Base-by-base conservation (phyloP, 2,797 vertebrate genomes). In the Paratrypauchen microcephalus region DNA sequence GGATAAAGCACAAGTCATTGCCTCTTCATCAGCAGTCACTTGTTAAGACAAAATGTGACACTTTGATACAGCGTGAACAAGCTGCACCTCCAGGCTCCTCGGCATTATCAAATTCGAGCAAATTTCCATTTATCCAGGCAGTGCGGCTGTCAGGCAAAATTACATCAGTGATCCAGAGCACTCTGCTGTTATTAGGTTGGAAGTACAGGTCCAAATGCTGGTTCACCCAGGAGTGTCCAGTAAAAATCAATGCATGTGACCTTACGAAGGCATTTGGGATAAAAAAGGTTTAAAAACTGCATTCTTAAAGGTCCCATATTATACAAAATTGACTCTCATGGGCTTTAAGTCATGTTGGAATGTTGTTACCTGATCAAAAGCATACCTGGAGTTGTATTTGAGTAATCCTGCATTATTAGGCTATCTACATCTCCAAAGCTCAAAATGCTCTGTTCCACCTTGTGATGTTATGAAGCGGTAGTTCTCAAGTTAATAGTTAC, bases 131-230 rank as follows among this genome's bases (percentile, higher is more conserved):
- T 74, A 78, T 79, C 57, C 67, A 70, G 66, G 74, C 82, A 72
- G 71, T 58, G 65, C 26, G 21, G 12, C 70, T 84, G 81, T 88
- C 85, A 71, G 69, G 65, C 32, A 54, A 54, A 24, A 66, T 86
- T 83, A 74, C 57, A 75, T 41, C 68, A 62, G 73, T 83, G 57
- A 73, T 75, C 65, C 52, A 66, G 69, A 76, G 69, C 54, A 21
- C 69, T 77, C 76, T 75, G 76, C 39, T 75, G 68, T 76, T 80
- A 84, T 88, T 79, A 78, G 64, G 62, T 76, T 79, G 64, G 74
- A 72, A 66, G 65, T 70, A 68, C 79, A 70, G 64, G 52, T 60
- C 69, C 71, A 77, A 77, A 59, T 9, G 65, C 57, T 61, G 65
- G 60, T 68, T 65, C 65, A 77, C 83, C 74, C 65, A 81, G 28